Base-by-base conservation (phyloP, 2,888 invertebrate species). In the Clostera curtula region DNA sequence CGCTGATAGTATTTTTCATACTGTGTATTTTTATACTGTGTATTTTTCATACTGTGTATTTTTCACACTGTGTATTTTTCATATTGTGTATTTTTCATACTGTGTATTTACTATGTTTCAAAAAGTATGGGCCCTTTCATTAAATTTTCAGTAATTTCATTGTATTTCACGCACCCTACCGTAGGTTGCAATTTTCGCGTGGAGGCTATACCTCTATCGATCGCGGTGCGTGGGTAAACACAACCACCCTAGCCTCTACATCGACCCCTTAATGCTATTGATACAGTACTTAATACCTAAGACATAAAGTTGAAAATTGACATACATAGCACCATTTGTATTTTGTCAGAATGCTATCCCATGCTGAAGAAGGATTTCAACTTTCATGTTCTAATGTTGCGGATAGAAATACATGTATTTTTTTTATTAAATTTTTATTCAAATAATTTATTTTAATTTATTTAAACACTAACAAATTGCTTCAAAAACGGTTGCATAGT, bases 131-230 rank as follows among this genome's bases (percentile, higher is more conserved):
- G 43, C 33, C 36, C 28, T 31, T 34, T 37, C 32, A 37, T 42
- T 39, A 32, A 56, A 31, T 50, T 59, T 69, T 65, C 49, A 68
- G 68, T 56, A 47, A 56, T 58, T 60, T 33, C 59, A 62, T 57
- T 62, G 61, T 40, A 29, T 43, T 38, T 50, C 61, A 59, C 51
- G 52, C 60, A 47, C 44, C 49, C 52, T 43, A 47, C 56, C 57
- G 55, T 59, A 66, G 60, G 60, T 80, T 76, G 80, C 80, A 76
- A 83, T 77, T 80, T 82, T 80, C 80, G 71, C 75, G 76, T 73
- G 68, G 56, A 79, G 75, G 68, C 61, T 71, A 48, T 49, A 49
- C 53, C 37, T 47, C 60, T 62, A 83, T 82, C 82, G 82, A 83
- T 82, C 75, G 75, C 51, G 61, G 58, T 71, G 68, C 74, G 77